Evolutionary conservation across 2,888 invertebrate genomes (phyloP), one percentile per base, ranked within the genome.

Genomic region (Drosophila siamana): DNA sequence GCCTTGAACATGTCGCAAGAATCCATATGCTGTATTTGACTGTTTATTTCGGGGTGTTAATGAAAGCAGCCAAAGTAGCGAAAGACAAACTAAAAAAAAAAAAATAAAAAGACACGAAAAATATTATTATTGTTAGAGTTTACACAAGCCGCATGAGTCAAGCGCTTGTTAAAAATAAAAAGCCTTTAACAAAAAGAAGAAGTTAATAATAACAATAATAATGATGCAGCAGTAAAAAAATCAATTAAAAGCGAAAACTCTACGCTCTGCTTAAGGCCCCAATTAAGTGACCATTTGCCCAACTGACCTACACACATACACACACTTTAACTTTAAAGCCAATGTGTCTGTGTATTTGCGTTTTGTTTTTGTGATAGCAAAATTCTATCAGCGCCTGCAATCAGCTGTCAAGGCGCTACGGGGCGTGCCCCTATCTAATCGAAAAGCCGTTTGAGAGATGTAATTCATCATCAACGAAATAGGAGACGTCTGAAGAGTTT

Each of bases 1-100:
- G 86, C 85, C 89, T 85, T 85, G 89, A 85, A 82, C 22, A 74
- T 87, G 88, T 87, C 89, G 71, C 87, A 78, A 87, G 68, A 71
- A 67, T 74, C 78, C 74, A 79, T 87, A 77, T 87, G 81, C 54
- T 74, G 11, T 69, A 69, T 63, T 54, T 33, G 43, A 41, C 19
- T 74, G 54, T 55, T 51, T 69, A 63, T 74, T 59, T 73, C 54
- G 9, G 41, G 65, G 59, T 69, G 81, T 56, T 85, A 85, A 85
- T 86, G 73, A 86, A 86, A 62, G 50, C 57, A 56, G 56, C 22
- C 65, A 52, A 62, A 36, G 33, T n/a, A 26, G 1, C 28, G 9
- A 30, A 30, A 11, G 15, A 38, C 61, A 69, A 28, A 16, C 28
- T 28, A 24, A 55, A 26, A 41, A 24, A 55, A 38, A 38, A 16